Evolutionary conservation across 2,797 vertebrate genomes (phyloP).

Genomic region (Scarus forsteni): DNA sequence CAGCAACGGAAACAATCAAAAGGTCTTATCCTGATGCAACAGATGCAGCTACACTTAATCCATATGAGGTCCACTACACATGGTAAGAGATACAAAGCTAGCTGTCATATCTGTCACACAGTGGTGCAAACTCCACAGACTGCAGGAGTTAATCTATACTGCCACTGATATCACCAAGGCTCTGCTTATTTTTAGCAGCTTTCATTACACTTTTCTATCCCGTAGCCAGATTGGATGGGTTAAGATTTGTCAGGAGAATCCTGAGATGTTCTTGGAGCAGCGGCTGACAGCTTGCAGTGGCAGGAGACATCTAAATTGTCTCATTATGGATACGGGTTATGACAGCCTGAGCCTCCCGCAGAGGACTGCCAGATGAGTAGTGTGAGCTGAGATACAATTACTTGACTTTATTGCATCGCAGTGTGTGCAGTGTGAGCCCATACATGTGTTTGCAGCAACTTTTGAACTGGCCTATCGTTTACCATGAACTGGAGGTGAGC

Average conservation of each 20-base stretch:
- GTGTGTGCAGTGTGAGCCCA: conserved; percentile 25
- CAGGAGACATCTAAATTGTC: conserved; percentile 84
- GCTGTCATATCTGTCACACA: conserved; percentile 53
- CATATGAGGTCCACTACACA: conserved; percentile 32
- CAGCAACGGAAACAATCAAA: conserved; percentile 62
- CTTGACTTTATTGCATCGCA: conserved; percentile 59
- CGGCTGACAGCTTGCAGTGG: conserved; percentile 75
- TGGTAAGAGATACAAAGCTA: conserved; percentile 33
- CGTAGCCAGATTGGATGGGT: conserved; percentile 69
- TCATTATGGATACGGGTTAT: conserved; percentile 81
- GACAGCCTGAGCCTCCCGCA: conserved; percentile 72
- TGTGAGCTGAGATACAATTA: conserved; percentile 76
- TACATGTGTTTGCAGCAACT: conserved; percentile 46
- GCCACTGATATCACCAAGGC: conserved; percentile 64
- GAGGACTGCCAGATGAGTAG: conserved; percentile 69
- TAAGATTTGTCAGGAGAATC: conserved; percentile 76
- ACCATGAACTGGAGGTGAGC: conserved; percentile 46
- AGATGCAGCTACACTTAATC: conserved; percentile 37
- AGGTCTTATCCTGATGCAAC: conserved; percentile 48
- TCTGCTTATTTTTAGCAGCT: conserved; percentile 82
- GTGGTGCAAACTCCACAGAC: conserved; percentile 43
- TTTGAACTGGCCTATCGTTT: conserved; percentile 46
- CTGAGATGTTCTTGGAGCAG: conserved; percentile 67
- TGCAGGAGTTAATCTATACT: conserved; percentile 79
- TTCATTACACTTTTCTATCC: conserved; percentile 79